These are phyloP conservation scores for Syritta pipiens DNA, from an alignment of 2,888 invertebrate genomes.

Conservation along the genomic window DNA sequence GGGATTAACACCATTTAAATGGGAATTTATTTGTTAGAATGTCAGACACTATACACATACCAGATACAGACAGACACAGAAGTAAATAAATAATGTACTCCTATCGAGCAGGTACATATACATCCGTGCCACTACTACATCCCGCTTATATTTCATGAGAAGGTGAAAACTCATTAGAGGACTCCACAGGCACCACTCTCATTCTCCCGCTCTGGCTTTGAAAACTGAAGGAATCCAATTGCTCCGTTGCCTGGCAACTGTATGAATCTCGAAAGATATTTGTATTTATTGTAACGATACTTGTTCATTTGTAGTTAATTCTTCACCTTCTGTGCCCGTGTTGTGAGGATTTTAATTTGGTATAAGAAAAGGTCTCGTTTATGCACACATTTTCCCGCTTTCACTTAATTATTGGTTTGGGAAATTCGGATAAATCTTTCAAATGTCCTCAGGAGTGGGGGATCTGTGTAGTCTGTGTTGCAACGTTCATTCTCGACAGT, in stretches of 20 bases:
- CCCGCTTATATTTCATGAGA: conserved; percentile 54
- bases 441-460: neutral
- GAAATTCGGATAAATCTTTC: conserved; percentile 42
- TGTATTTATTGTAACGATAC: conserved; percentile 5
- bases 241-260: neutral
- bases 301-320: conserved; percentile 35
- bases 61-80: neutral
- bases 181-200: conserved; percentile 1
- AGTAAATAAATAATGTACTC: conserved; percentile 20
- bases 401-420: conserved; percentile 17
- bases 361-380: conserved; percentile 3
- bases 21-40: conserved; percentile 60
- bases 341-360: conserved; percentile 38
- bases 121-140: conserved; percentile 5
- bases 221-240: conserved; percentile 36
- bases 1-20: conserved; percentile 58
- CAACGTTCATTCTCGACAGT: too few species aligned
- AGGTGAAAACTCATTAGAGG: conserved; percentile 61
- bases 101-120: neutral
- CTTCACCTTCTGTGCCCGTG: conserved; percentile 16
- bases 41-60: conserved; percentile 36
- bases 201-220: neutral
- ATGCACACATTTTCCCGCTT: conserved; percentile 3
- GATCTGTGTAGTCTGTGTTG: neutral
- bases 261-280: neutral